phyloP scores from a whole-genome alignment of 2,113 vertebrate species.

The Aptenodytes forsteri region DNA sequence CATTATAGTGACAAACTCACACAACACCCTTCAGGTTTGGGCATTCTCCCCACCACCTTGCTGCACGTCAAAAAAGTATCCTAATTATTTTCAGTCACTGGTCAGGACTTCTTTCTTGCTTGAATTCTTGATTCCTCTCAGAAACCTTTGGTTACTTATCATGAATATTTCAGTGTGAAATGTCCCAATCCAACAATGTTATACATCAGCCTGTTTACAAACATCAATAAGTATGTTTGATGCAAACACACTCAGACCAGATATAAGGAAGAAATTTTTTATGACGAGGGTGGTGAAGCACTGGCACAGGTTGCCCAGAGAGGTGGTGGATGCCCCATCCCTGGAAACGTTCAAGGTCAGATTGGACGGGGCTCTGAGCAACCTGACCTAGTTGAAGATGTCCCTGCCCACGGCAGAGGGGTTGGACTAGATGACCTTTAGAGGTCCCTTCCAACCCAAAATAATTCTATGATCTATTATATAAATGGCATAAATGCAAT shows the following conservation, averaged over 20 bases:
- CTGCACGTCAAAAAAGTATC: not conserved
- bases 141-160: not conserved
- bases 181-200: not conserved
- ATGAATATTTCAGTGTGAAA: not conserved
- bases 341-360: not conserved
- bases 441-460: not conserved
- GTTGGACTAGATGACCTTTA: not conserved
- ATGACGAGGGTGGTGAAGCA: not conserved
- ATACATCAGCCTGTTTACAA: not conserved
- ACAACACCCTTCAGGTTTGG: fast-evolving
- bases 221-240: not conserved
- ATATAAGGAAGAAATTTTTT: not conserved
- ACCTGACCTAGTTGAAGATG: not conserved
- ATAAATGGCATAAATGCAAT: not conserved
- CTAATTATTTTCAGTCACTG: not conserved
- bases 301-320: not conserved
- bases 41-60: not conserved
- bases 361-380: not conserved
- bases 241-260: not conserved
- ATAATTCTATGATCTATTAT: not conserved
- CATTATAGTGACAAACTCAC: not conserved
- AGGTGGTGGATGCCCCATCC: not conserved
- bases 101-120: not conserved
- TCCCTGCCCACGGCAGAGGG: fast-evolving
- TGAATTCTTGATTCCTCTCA: not conserved